Conservation (phyloP, 1,140 invertebrate genomes). For the Heliothis subflexa region DNA sequence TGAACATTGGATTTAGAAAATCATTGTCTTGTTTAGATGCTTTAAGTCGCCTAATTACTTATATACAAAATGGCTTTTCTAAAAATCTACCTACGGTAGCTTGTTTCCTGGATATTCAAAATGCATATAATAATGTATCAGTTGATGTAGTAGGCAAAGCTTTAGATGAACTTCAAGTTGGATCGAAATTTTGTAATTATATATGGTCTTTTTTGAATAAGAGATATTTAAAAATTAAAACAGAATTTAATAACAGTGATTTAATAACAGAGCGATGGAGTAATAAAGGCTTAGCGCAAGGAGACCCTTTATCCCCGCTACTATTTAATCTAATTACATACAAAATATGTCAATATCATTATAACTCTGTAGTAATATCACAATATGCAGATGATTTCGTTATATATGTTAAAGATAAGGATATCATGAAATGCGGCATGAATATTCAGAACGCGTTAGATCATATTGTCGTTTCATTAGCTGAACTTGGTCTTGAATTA, state of each 20-base stretch:
- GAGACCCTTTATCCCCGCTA: constrained; percentile 4
- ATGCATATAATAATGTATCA: constrained; percentile 5
- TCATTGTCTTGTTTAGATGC: constrained; percentile 1
- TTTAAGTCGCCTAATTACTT: not conserved
- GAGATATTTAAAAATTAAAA: not conserved
- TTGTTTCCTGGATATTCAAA: constrained; percentile 5
- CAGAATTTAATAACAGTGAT: not conserved
- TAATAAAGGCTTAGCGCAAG: not conserved
- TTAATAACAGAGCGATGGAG: not conserved
- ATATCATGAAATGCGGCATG: not conserved
- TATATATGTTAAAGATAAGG: not conserved
- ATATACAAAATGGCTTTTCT: constrained; percentile 2
- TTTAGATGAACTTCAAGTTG: not conserved
- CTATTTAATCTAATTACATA: constrained; percentile 3
- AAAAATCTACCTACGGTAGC: constrained; percentile 1
- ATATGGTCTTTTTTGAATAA: not conserved
- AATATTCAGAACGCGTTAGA: not conserved
- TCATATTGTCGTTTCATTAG: not conserved
- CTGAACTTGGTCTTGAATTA: not conserved
- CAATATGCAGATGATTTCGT: constrained; percentile 7
- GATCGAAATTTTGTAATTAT: not conserved
- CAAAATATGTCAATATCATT: not conserved
- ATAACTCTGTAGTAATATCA: not conserved
- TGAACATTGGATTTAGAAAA: not conserved
- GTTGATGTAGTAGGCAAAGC: not conserved